Percentiles rank a stretch among this genome's conserved stretches.
phyloP scores from a whole-genome alignment of 2,797 vertebrate genomes.

The Acomys russatus region DNA sequence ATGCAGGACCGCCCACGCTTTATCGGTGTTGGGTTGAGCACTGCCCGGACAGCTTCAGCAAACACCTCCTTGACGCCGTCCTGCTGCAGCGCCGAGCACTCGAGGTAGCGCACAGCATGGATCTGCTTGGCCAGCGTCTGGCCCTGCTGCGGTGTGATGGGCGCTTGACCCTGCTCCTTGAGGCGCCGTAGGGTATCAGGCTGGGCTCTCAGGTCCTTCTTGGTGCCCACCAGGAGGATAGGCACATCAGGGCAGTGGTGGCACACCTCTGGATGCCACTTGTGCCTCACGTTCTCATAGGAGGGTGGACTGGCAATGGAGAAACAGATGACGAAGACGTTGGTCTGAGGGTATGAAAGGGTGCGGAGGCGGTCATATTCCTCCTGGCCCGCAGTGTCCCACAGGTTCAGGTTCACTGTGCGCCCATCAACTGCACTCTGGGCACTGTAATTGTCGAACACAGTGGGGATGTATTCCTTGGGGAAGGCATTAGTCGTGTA shows the following conservation, averaged over 20 bases:
- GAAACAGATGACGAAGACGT: constrained; percentile 95
- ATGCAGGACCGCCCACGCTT: constrained; percentile 91
- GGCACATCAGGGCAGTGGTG: constrained; percentile 93
- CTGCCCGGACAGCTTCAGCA: constrained; percentile 90
- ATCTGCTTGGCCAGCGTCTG: constrained; percentile 91
- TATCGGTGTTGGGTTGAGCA: constrained; percentile 88
- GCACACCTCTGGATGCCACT: constrained; percentile 93
- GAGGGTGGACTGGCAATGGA: constrained; percentile 92
- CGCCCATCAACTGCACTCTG: constrained; percentile 91
- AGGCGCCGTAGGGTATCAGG: constrained; percentile 90
- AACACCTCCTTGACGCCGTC: constrained; percentile 94
- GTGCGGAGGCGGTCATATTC: constrained; percentile 93
- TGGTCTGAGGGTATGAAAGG: constrained; percentile 92
- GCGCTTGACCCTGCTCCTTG: constrained; percentile 91
- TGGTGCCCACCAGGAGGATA: constrained; percentile 93
- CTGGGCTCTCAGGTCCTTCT: constrained; percentile 93
- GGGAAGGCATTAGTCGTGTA: constrained; percentile 94
- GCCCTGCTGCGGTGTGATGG: constrained; percentile 92
- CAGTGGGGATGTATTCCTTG: constrained; percentile 94
- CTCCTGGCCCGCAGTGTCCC: constrained; percentile 93
- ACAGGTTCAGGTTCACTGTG: constrained; percentile 91
- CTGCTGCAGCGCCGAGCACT: constrained; percentile 93
- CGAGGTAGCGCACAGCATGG: constrained; percentile 92
- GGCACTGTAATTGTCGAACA: constrained; percentile 95
- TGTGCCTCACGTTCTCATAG: constrained; percentile 93